Conservation (phyloP, 2,888 invertebrate species). For the Dryobotodes eremita region DNA sequence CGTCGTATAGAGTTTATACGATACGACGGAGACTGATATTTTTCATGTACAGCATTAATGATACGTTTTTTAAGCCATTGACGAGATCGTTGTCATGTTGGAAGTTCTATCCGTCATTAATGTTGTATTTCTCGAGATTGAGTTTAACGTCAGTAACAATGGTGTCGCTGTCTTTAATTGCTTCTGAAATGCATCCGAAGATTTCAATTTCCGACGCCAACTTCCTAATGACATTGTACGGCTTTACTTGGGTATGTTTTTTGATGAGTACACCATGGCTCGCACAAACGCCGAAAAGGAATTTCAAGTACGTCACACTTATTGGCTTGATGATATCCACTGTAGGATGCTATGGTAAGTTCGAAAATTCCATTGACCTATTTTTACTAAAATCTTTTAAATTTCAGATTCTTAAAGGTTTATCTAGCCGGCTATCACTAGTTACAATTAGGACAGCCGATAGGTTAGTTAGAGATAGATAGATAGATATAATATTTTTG, state of each 20-base stretch:
- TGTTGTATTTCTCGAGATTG: slow-evolving; percentile 82
- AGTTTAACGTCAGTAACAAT: slow-evolving; percentile 82
- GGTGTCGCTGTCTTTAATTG: slow-evolving; percentile 82
- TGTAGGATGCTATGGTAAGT: slow-evolving; percentile 84
- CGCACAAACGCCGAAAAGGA: slow-evolving; percentile 84
- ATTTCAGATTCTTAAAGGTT: neutral
- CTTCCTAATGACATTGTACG: slow-evolving; percentile 85
- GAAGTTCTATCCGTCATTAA: slow-evolving; percentile 87
- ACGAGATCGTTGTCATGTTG: slow-evolving; percentile 86
- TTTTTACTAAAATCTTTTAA: neutral
- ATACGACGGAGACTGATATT: slow-evolving; percentile 81
- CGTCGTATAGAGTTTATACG: slow-evolving; percentile 86
- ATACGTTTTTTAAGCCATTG: slow-evolving; percentile 87
- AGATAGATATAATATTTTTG: neutral
- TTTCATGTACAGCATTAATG: slow-evolving; percentile 82
- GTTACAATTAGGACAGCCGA: neutral
- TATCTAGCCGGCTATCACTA: neutral
- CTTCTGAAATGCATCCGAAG: slow-evolving; percentile 81
- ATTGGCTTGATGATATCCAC: slow-evolving; percentile 82
- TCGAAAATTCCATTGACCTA: neutral
- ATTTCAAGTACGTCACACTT: slow-evolving; percentile 84
- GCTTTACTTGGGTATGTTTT: slow-evolving; percentile 88
- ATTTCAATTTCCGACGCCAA: slow-evolving; percentile 84
- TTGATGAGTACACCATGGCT: slow-evolving; percentile 86
- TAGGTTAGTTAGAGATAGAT: neutral